These are phyloP conservation scores for Pristionchus mayeri DNA, from an alignment of 2,888 invertebrate species.

Conservation along the genomic window DNA sequence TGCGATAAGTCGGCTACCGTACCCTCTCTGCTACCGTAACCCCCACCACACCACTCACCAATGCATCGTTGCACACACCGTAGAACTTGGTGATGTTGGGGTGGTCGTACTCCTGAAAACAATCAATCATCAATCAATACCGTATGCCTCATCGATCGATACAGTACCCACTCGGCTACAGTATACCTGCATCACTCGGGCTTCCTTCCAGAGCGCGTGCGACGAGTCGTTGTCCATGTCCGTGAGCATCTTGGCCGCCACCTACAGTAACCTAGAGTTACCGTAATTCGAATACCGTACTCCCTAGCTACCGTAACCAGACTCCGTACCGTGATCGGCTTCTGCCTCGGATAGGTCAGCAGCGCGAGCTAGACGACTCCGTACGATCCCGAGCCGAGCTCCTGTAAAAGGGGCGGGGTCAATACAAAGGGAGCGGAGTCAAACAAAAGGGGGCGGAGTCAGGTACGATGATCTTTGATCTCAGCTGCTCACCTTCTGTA, in stretches of 20 bases:
- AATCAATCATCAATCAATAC: background rate
- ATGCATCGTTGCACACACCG: constrained; percentile 56
- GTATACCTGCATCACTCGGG: constrained; percentile 55
- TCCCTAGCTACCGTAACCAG: background rate
- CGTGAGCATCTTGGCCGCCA: constrained; percentile 57
- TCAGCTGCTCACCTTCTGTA: constrained; percentile 49
- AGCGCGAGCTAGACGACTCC: constrained; percentile 56
- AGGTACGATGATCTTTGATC: background rate
- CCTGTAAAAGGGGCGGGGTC: constrained; percentile 15
- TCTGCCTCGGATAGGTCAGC: constrained; percentile 49
- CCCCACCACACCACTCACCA: background rate
- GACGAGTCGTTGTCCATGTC: constrained; percentile 54
- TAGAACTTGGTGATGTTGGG: constrained; percentile 54
- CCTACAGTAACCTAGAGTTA: constrained; percentile 35
- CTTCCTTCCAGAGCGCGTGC: constrained; percentile 58
- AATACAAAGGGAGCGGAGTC: background rate
- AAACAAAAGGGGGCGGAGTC: background rate
- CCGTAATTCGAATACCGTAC: background rate
- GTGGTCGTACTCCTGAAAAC: constrained; percentile 51
- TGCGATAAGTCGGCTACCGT: background rate
- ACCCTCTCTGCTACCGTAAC: background rate
- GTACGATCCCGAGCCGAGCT: constrained; percentile 58
- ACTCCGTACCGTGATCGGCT: constrained; percentile 48
- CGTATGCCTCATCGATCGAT: background rate
- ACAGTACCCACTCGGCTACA: background rate